phyloP scores from a whole-genome alignment of 2,797 vertebrate genomes.

The Esox lucius region DNA sequence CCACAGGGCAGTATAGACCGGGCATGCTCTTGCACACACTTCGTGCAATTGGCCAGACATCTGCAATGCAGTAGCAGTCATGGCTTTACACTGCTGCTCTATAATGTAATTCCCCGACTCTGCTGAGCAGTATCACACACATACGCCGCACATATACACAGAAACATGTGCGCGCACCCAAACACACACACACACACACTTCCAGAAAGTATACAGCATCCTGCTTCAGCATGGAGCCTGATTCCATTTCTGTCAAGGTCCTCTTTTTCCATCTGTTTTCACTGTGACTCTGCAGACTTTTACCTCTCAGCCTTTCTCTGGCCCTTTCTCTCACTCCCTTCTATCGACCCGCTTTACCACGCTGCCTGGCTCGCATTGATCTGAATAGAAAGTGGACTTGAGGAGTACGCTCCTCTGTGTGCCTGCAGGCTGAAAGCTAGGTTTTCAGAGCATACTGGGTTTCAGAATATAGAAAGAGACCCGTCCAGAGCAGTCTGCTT shows the following conservation, averaged over 20 bases:
- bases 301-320: constrained; percentile 12
- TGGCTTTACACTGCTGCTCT: constrained; percentile 37
- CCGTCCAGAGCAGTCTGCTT: constrained; percentile 7
- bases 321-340: constrained; percentile 22
- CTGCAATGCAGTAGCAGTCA: constrained; percentile 71
- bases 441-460: background rate
- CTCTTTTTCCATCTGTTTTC: background rate
- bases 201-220: background rate
- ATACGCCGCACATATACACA: rapidly evolving
- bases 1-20: background rate
- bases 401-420: constrained; percentile 7
- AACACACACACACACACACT: background rate
- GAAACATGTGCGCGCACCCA: background rate
- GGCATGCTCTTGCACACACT: background rate
- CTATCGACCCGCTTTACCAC: constrained; percentile 47
- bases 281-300: background rate
- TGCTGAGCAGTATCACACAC: constrained; percentile 29
- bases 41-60: constrained; percentile 44
- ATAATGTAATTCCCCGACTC: background rate
- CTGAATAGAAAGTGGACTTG: constrained; percentile 40
- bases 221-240: background rate
- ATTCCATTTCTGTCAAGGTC: background rate
- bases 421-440: background rate
- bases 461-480: background rate
- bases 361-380: constrained; percentile 53